Percentiles rank a stretch among this genome's conserved stretches.
phyloP scores from a whole-genome alignment of 2,797 vertebrate species.

The Sebastes diaconus region DNA sequence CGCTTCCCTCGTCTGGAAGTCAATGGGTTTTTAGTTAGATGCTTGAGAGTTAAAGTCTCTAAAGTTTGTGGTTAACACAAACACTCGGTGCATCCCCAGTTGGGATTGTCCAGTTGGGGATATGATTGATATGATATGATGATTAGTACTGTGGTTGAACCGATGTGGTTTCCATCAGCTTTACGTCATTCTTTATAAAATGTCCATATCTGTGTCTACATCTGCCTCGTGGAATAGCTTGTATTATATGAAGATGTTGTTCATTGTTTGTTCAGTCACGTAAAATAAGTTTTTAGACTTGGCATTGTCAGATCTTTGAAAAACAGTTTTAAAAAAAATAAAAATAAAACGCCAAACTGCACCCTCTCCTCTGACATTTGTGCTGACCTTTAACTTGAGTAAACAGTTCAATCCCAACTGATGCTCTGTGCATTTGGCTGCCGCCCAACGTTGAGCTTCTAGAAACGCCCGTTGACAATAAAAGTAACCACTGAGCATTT shows the following conservation, averaged over 20 bases:
- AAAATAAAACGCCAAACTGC: not conserved
- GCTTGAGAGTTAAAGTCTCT: too few species aligned
- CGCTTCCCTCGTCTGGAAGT: too few species aligned
- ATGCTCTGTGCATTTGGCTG: constrained; percentile 22
- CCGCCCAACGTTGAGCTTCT: not conserved
- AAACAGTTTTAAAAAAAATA: too few species aligned
- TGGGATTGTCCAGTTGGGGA: not conserved
- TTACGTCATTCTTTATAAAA: not conserved
- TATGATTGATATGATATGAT: not conserved
- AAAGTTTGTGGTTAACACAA: too few species aligned
- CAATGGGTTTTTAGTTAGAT: too few species aligned
- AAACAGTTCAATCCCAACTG: constrained; percentile 18
- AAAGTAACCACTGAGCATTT: constrained; percentile 9
- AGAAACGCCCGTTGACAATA: not conserved
- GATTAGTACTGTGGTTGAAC: not conserved
- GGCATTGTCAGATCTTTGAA: not conserved
- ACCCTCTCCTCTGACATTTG: constrained; percentile 23
- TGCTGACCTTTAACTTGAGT: constrained; percentile 27
- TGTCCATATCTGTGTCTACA: not conserved
- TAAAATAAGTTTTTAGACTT: not conserved
- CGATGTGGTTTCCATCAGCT: not conserved
- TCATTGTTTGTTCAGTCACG: not conserved
- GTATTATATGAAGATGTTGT: not conserved
- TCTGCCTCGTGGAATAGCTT: not conserved
- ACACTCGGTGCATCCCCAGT: too few species aligned